Evolutionary conservation across 2,888 invertebrate species (phyloP), one percentile per base, ranked within the genome.

Genomic region (Unio delphinus): DNA sequence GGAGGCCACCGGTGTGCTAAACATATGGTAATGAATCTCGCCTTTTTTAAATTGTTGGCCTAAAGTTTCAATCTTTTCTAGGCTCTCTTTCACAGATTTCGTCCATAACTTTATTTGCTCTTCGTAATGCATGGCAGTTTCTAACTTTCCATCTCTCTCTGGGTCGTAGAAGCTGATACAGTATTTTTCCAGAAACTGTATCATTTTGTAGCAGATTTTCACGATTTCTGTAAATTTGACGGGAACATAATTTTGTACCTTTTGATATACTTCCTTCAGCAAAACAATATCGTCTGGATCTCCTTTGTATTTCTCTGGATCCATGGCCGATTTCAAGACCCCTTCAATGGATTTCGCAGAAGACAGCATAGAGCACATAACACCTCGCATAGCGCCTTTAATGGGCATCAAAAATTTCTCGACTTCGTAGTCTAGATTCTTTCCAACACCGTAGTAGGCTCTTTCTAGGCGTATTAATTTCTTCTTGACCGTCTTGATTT

Each of bases 121-220:
- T 72, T 86, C 83, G 70, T 86, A 88, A 62, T 87, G 82, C 8
- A 79, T 69, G 7, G 86, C 82, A 5, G 88, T 87, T 66, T 85
- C 86, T 34, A 84, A 75, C 60, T 83, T 81, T 7, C 79, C 73
- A 28, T 84, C 84, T 0, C 73, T 73, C 11, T 84, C 82, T 0
- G 79, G 74, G 55, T 84, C 80, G 72, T 87, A 86, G 64, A 88
- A 88, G 73, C 86, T 87, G 17, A 86, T 79, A 70, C 86, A 87
- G 68, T 87, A 88, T 70, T 84, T 87, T 62, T 80, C 81, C 54
- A 85, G 62, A 7, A 81, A 73, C 45, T 79, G 73, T 18, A 83
- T 69, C 30, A 87, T 75, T 56, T 76, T 81, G 20, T 79, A 71
- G 68, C 84, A 82, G 2, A 77, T 73, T 20, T 75, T 75, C 1